Conservation (phyloP, 2,797 vertebrate species). For the Triplophysa yarkandensis region DNA sequence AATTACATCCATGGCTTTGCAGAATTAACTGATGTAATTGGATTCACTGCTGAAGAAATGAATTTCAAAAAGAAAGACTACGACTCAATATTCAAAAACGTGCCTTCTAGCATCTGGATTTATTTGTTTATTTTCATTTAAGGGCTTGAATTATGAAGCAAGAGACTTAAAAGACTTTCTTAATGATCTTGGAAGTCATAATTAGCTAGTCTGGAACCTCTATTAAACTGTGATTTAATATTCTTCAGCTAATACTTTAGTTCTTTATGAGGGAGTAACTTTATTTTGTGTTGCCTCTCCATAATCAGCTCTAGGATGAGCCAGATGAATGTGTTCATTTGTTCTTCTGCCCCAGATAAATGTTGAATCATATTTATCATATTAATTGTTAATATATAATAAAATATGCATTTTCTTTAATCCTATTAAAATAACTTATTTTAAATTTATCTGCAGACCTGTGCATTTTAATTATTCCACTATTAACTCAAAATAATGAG, state of each 20-base stretch:
- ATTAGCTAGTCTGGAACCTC: slow-evolving; percentile 67
- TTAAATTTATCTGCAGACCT: too few species aligned
- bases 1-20: slow-evolving; percentile 51
- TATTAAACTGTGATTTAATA: slow-evolving; percentile 70
- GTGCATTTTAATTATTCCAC: neutral
- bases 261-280: slow-evolving; percentile 49
- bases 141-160: slow-evolving; percentile 61
- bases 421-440: too few species aligned
- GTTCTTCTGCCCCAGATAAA: neutral
- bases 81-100: slow-evolving; percentile 48
- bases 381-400: neutral
- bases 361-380: neutral
- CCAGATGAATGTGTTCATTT: neutral
- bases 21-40: slow-evolving; percentile 56
- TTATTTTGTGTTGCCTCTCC: slow-evolving; percentile 26
- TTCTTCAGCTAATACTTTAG: slow-evolving; percentile 42
- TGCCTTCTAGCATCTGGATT: slow-evolving; percentile 59
- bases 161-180: slow-evolving; percentile 74
- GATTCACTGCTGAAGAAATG: slow-evolving; percentile 53
- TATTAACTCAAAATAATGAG: too few species aligned
- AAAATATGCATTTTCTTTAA: too few species aligned
- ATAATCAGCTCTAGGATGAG: neutral
- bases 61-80: slow-evolving; percentile 47
- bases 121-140: slow-evolving; percentile 55
- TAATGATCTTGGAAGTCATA: slow-evolving; percentile 70